Evolutionary conservation across 92 coral and sea anemone species (phyloP).

Genomic region (Diadumene lineata): DNA sequence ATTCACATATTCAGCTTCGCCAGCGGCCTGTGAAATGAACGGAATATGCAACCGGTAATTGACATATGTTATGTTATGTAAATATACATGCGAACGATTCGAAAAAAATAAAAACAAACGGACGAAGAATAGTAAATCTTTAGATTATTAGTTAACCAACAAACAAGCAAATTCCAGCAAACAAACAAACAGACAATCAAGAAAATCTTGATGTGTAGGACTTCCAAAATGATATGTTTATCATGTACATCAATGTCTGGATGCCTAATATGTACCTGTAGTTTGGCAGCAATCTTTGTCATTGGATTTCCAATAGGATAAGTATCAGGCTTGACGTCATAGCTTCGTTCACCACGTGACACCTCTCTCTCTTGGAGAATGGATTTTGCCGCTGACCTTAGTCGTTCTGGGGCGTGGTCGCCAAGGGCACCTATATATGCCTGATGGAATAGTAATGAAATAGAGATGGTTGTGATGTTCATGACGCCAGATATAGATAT

Average conservation of each 20-base stretch:
- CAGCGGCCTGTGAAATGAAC: constrained; percentile 55
- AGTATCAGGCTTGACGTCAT: constrained; percentile 58
- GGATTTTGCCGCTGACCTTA: constrained; percentile 64
- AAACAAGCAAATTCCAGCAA: too few relatives aligned
- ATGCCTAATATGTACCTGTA: constrained; percentile 53
- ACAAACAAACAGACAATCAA: too few relatives aligned
- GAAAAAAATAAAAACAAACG: too few relatives aligned
- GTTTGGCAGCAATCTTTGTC: constrained; percentile 77
- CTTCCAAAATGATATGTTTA: too few relatives aligned
- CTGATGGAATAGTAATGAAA: constrained; percentile 24
- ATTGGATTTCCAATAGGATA: constrained; percentile 73
- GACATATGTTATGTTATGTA: too few relatives aligned
- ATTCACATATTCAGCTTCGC: constrained; percentile 68
- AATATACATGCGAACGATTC: too few relatives aligned
- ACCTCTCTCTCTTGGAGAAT: constrained; percentile 55
- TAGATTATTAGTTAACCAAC: too few relatives aligned
- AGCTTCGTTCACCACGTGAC: constrained; percentile 66
- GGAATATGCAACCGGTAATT: too few relatives aligned
- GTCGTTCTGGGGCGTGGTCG: constrained; percentile 55
- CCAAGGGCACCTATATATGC: constrained; percentile 68
- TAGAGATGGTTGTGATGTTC: too few relatives aligned
- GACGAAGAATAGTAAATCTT: too few relatives aligned
- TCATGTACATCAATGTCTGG: neutral
- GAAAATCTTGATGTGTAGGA: too few relatives aligned
- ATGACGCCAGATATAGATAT: too few relatives aligned